phyloP scores from a whole-genome alignment of 2,113 vertebrate species.

The Arenaria interpres region DNA sequence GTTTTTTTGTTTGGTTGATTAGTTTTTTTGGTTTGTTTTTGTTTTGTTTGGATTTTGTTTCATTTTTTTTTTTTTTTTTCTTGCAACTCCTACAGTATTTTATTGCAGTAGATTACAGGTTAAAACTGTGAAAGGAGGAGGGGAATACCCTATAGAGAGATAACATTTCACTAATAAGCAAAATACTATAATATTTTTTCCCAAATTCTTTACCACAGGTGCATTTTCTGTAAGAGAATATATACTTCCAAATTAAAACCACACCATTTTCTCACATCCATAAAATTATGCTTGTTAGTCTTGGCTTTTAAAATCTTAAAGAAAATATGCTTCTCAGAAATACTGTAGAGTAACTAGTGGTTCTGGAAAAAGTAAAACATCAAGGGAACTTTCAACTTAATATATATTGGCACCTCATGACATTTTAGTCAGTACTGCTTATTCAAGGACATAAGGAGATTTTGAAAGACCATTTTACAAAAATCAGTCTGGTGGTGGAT shows the following conservation, averaged over 20 bases:
- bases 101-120: background rate
- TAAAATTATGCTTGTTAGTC: conserved; percentile 39
- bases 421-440: conserved; percentile 35
- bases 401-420: conserved; percentile 51
- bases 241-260: conserved; percentile 4
- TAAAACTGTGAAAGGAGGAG: background rate
- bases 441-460: conserved; percentile 43
- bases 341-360: background rate
- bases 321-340: conserved; percentile 37
- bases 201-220: background rate
- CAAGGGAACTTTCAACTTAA: conserved; percentile 55
- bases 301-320: conserved; percentile 34
- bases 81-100: background rate
- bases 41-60: too few relatives aligned
- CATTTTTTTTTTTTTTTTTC: background rate
- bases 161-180: conserved; percentile 19
- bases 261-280: background rate
- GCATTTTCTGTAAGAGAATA: conserved; percentile 16
- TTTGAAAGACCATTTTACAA: conserved; percentile 36
- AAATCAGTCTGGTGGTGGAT: conserved; percentile 9
- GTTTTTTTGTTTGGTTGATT: too few relatives aligned
- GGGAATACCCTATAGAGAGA: background rate
- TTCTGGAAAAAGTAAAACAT: conserved; percentile 53
- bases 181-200: background rate
- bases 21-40: too few relatives aligned